These are phyloP conservation scores for Meandrusa payeni DNA, from an alignment of 2,888 invertebrate species.

Conservation along the genomic window DNA sequence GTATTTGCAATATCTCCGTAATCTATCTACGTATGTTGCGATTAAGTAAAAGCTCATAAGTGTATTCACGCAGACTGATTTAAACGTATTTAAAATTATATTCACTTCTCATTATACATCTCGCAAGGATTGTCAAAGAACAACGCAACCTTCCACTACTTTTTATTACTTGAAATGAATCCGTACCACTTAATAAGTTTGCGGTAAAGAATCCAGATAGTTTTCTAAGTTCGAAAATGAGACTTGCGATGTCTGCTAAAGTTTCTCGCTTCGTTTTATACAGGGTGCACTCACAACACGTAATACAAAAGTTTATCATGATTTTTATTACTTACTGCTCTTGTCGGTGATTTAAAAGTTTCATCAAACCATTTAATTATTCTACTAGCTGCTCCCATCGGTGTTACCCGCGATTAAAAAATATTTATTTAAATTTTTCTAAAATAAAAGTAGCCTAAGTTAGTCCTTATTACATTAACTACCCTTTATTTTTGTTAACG, in stretches of 20 bases:
- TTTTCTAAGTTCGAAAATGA: constrained; percentile 10
- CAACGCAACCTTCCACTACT: constrained; percentile 7
- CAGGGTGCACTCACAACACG: no score
- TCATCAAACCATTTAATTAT: no score
- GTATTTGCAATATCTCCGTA: no score
- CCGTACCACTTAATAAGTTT: constrained; percentile 14
- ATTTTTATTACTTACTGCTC: background rate
- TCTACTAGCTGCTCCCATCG: no score
- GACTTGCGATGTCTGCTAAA: constrained; percentile 4
- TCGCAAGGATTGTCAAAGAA: constrained; percentile 25
- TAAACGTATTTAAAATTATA: constrained; percentile 48
- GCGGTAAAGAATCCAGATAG: constrained; percentile 13
- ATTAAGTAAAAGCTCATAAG: constrained; percentile 37
- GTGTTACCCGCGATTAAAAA: no score
- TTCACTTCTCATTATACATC: constrained; percentile 31
- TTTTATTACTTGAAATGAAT: constrained; percentile 21
- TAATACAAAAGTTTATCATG: background rate
- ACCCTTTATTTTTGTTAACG: no score
- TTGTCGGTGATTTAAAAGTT: background rate
- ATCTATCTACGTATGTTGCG: no score
- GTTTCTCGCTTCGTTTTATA: background rate
- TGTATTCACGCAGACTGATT: constrained; percentile 39
- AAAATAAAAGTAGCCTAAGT: no score
- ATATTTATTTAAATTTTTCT: no score
- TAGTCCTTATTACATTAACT: no score